Base-by-base conservation (phyloP, 1,140 invertebrate genomes). In the Tyrophagus putrescentiae region DNA sequence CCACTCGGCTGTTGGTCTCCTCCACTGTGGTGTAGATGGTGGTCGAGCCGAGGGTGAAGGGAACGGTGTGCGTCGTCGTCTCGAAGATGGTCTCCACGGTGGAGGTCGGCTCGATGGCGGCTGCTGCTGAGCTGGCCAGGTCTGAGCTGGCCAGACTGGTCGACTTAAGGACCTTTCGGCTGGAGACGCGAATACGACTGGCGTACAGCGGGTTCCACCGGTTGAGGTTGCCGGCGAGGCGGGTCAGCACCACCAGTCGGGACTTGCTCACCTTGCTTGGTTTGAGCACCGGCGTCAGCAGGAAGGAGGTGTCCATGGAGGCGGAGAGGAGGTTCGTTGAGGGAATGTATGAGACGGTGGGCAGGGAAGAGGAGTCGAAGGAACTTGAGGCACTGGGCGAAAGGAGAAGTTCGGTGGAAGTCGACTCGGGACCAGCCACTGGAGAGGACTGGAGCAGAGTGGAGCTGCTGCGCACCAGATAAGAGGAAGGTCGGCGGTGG, bases 41-140 rank as follows among this genome's bases (percentile, higher is more conserved):
- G 21, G 64, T 25, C 21, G 57, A 48, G 18, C 61, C 57, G n/a
- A 64, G 42, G 18, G 62, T 59, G 45, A 63, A 65, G 27, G 67
- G 67, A 25, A 68, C 61, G 3, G 67, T 68, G 28, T 64, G 67
- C 0, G 67, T 68, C 4, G 65, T 67, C 18, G 67, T 67, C n/a
- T 67, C 65, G 45, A 60, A 67, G 25, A 63, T 62, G 0, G 67
- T 67, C 7, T 63, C 31, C 7, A 65, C 39, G 6, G 64, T 52
- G 21, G 60, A 56, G 21, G 45, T n/a, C 9, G 44, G 7, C 33
- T 39, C 41, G 11, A 62, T 62, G 1, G 11, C 9, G 7, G 21
- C 13, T n/a, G n/a, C n/a, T n/a, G n/a, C n/a, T n/a, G n/a, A n/a
- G 23, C 25, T 36, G 25, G 32, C n/a, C 6, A 36, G 4, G n/a